Base-by-base conservation (phyloP, 2,797 vertebrate genomes). In the Poeciliopsis turneri region DNA sequence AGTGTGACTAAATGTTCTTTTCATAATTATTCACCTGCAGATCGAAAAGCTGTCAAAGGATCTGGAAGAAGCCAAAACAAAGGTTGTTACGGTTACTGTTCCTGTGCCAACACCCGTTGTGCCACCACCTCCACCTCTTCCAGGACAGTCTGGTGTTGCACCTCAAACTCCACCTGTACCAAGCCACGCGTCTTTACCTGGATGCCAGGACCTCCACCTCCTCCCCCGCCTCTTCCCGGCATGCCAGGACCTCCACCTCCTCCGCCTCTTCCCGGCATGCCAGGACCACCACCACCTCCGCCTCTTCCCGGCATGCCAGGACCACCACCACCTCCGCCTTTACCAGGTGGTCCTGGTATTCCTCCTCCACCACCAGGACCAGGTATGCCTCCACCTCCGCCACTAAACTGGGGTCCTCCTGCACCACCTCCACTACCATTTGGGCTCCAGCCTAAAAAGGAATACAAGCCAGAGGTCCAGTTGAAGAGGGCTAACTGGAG, bases 381-480 rank as follows among this genome's bases (percentile, higher is more conserved):
- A 1, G 81, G 87, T 43, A 86, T 90, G 83, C 87, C 86, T 4
- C 64, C 64, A 68, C 92, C 93, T 11, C 81, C 87, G 0, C 91
- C 93, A 2, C 93, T 92, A 39, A 92, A 85, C 79, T 96, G 94
- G 93, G 91, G 70, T 13, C 78, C 87, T 12, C 82, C 92, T 3
- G 92, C 90, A 49, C 89, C 90, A 68, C 90, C 77, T 64, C 72
- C 82, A 28, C 90, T 98, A 73, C 97, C 95, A 2, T 96, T 86
- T 86, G 97, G 96, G 75, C 95, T 96, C 7, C 75, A 93, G 78
- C 95, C 96, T 76, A 97, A 97, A 92, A 97, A 96, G 82, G 87
- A 96, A 2, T 96, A 97, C 92, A 97, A 97, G 81, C 96, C 96
- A 77, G 96, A 97, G 61, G 92, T 97, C 72, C 96, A 96, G 82